These are phyloP conservation scores for Sarcophaga rosellei DNA, from an alignment of 2,888 invertebrate genomes.

Conservation along the genomic window DNA sequence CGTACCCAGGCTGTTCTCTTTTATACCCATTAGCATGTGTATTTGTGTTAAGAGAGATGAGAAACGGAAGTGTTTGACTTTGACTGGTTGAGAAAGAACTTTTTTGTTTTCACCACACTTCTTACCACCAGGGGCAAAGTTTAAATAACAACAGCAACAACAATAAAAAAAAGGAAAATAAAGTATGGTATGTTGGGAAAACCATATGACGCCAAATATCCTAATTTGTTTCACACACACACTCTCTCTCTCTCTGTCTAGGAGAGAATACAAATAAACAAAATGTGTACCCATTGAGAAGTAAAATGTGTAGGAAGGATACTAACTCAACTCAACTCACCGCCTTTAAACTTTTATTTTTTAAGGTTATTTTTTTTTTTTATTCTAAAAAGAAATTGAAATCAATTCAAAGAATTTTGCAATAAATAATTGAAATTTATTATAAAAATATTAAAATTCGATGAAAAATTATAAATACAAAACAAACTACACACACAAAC, in stretches of 20 bases:
- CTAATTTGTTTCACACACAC: background rate
- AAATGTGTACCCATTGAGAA: background rate
- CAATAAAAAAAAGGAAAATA: background rate
- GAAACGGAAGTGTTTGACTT: conserved; percentile 29
- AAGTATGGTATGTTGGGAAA: conserved; percentile 14
- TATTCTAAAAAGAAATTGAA: background rate
- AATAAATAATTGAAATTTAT: too few relatives aligned
- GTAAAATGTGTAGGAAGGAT: background rate
- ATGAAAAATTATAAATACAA: too few relatives aligned
- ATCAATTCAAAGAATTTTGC: background rate
- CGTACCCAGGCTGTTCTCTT: too few relatives aligned
- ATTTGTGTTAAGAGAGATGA: background rate
- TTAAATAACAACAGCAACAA: background rate
- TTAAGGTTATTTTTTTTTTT: background rate
- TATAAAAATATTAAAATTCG: too few relatives aligned
- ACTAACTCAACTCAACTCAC: background rate
- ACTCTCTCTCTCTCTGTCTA: background rate
- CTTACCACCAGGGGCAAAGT: conserved; percentile 1
- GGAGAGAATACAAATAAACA: background rate
- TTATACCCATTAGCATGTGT: too few relatives aligned
- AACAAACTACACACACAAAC: too few relatives aligned
- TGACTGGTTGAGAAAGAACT: background rate
- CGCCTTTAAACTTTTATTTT: background rate
- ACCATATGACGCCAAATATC: conserved; percentile 48
- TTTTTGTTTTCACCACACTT: conserved; percentile 37